Conservation (phyloP, 1,140 invertebrate species). For the Chironomus striatipennis region DNA sequence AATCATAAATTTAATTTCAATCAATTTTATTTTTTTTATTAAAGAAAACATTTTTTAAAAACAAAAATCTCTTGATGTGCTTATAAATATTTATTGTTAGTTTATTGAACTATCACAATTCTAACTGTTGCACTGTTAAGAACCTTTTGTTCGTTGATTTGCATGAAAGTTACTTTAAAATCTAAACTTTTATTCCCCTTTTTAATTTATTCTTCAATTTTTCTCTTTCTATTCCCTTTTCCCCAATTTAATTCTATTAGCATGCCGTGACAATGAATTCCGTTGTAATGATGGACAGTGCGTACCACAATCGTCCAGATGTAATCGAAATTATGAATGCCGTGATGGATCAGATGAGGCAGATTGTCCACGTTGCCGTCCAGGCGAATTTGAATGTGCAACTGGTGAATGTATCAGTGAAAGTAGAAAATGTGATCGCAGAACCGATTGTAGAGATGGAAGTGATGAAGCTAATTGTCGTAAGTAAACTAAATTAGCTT, state of each 20-base stretch:
- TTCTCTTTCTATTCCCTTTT: background rate
- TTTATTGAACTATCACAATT: too few relatives aligned
- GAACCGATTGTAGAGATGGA: constrained; percentile 58
- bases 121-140: too few relatives aligned
- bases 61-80: too few relatives aligned
- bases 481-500: constrained; percentile 40
- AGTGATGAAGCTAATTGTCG: constrained; percentile 62
- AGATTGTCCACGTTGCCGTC: constrained; percentile 37
- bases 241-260: constrained; percentile 31
- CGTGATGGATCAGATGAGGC: constrained; percentile 67
- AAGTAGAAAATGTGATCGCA: constrained; percentile 46
- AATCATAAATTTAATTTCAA: too few relatives aligned
- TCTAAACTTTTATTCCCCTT: too few relatives aligned
- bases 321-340: constrained; percentile 63
- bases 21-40: too few relatives aligned
- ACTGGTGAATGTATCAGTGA: constrained; percentile 48
- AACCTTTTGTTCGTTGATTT: too few relatives aligned
- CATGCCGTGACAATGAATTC: constrained; percentile 42
- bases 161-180: too few relatives aligned
- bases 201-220: background rate
- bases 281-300: constrained; percentile 56
- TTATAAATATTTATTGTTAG: too few relatives aligned
- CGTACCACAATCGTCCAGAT: constrained; percentile 51
- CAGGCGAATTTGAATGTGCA: constrained; percentile 47
- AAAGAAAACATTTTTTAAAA: too few relatives aligned